phyloP scores from a whole-genome alignment of 2,888 invertebrate species.

The Xylophagus ater region DNA sequence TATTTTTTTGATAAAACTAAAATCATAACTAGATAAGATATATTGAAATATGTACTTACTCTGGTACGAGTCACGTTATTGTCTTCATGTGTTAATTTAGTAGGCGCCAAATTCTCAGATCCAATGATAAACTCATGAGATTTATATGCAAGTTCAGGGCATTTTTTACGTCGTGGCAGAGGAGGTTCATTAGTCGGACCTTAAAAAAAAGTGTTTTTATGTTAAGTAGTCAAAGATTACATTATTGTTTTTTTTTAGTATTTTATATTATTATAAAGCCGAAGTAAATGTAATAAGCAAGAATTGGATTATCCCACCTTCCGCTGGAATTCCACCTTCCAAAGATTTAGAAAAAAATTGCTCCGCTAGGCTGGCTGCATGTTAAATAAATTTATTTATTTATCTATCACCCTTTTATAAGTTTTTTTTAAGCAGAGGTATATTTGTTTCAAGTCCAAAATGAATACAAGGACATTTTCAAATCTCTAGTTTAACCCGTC shows the following conservation, averaged over 20 bases:
- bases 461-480: too few relatives aligned
- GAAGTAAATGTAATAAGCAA: too few relatives aligned
- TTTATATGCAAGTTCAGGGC: conserved; percentile 78
- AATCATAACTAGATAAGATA: too few relatives aligned
- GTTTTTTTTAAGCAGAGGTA: too few relatives aligned
- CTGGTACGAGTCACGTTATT: conserved; percentile 42
- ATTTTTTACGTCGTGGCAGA: conserved; percentile 78
- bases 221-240: too few relatives aligned
- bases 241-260: too few relatives aligned
- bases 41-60: conserved; percentile 27
- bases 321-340: conserved; percentile 19
- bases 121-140: conserved; percentile 65
- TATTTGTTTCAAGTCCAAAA: too few relatives aligned
- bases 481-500: too few relatives aligned
- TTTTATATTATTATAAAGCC: too few relatives aligned
- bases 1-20: too few relatives aligned
- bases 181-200: conserved; percentile 63
- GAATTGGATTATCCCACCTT: conserved; percentile 20
- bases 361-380: conserved; percentile 21
- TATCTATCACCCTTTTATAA: too few relatives aligned
- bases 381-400: too few relatives aligned
- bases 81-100: conserved; percentile 47
- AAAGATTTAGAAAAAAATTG: conserved; percentile 21
- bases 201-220: conserved; percentile 21
- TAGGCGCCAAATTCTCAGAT: conserved; percentile 49